phyloP scores from a whole-genome alignment of 2,888 invertebrate genomes.

The Himalopsyche japonica region DNA sequence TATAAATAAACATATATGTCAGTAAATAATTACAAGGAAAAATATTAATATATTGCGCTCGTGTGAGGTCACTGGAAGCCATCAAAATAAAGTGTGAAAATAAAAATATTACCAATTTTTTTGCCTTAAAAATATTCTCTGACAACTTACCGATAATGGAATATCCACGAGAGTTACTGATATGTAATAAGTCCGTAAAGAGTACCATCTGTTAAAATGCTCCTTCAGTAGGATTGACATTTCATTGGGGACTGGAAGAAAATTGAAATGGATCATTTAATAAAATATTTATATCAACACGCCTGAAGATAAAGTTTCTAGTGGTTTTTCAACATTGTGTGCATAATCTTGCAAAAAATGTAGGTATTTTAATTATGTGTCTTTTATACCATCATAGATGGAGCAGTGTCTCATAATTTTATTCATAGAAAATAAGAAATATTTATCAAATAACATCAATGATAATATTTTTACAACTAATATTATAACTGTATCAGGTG shows the following conservation, averaged over 20 bases:
- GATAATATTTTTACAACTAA: too few species aligned
- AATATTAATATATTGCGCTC: neutral
- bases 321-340: neutral
- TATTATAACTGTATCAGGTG: too few species aligned
- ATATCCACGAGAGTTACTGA: conserved; percentile 77
- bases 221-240: conserved; percentile 81
- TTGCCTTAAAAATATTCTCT: neutral
- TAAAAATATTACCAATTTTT: neutral
- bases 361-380: too few species aligned
- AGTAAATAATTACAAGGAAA: neutral
- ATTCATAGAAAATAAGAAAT: neutral
- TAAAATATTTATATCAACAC: neutral
- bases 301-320: neutral
- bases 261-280: conserved; percentile 10
- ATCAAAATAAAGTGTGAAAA: neutral
- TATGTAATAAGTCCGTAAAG: conserved; percentile 78
- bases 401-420: too few species aligned
- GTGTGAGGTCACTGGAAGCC: neutral
- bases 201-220: conserved; percentile 89
- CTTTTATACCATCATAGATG: too few species aligned
- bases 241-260: conserved; percentile 73
- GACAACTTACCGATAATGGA: conserved; percentile 70
- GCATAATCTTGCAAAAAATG: too few species aligned
- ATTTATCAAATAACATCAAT: too few species aligned
- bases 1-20: neutral